Evolutionary conservation across 2,888 invertebrate genomes (phyloP).

Genomic region (Lycocerus yunnanus): DNA sequence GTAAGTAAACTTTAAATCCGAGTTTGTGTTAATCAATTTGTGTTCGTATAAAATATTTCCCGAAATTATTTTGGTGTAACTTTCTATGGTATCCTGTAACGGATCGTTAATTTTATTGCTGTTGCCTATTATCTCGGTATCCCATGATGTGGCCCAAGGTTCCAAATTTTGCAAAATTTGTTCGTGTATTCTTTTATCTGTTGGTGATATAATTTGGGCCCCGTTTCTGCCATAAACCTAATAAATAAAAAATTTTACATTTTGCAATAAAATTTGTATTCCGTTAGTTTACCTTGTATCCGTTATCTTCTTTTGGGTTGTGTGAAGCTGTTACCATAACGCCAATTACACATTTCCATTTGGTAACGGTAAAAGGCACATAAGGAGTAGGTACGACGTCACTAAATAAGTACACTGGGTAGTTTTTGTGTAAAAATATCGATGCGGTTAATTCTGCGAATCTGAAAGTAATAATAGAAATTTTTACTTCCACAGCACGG

Average conservation of each 20-base stretch:
- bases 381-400: slow-evolving; percentile 89
- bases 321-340: slow-evolving; percentile 99
- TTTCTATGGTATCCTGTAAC: slow-evolving; percentile 64
- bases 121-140: slow-evolving; percentile 63
- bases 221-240: slow-evolving; percentile 93
- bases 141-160: slow-evolving; percentile 82
- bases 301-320: slow-evolving; percentile 95
- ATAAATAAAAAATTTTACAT: neutral
- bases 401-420: slow-evolving; percentile 76
- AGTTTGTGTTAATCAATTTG: slow-evolving; percentile 61
- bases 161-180: slow-evolving; percentile 76
- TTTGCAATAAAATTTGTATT: slow-evolving; percentile 1
- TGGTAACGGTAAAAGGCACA: slow-evolving; percentile 82
- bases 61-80: slow-evolving; percentile 69
- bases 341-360: slow-evolving; percentile 80
- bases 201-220: slow-evolving; percentile 92
- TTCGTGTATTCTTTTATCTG: slow-evolving; percentile 84
- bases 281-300: slow-evolving; percentile 73
- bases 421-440: slow-evolving; percentile 69
- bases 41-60: slow-evolving; percentile 60
- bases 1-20: slow-evolving; percentile 75
- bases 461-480: slow-evolving; percentile 65
- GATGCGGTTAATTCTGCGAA: slow-evolving; percentile 88
- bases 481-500: too few species aligned
- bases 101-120: slow-evolving; percentile 67